Evolutionary conservation across 1,140 invertebrate species (phyloP), one percentile per base, ranked within the genome.

Genomic region (Himalopsyche phryganea): DNA sequence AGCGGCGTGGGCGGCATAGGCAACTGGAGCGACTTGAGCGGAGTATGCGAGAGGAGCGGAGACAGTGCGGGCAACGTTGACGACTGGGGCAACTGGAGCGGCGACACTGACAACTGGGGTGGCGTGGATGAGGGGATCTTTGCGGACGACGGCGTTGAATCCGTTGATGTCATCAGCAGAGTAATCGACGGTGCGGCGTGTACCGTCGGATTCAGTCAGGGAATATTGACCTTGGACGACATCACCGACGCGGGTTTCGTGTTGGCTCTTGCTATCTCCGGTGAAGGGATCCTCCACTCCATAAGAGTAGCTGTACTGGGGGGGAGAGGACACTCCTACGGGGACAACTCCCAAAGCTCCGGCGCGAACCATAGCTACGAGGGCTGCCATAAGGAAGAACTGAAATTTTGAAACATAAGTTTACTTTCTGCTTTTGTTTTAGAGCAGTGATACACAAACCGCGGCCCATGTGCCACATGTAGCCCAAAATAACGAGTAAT

Each of bases 221-320:
- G 80, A 81, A 65, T 83, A 84, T 46, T 75, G 75, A 18, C 83
- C 83, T 60, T 79, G 78, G n/a, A 84, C 82, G 5, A 81, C 65
- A 61, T 84, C 82, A 11, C 83, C 82, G 58, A 81, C 74, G 17
- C 83, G 77, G 61, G 80, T 78, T 67, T 84, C 82, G 54, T 76
- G 72, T 66, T 83, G 81, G 60, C 75, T 81, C 71, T 85, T 84
- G 73, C 75, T 81, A 64, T 84, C 82, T 5, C 84, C 81, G 61
- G 79, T 85, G 55, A 80, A 69, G 15, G 78, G 75, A 67, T 84
- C 83, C 35, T 81, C 76, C 1, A 85, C 81, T 53, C 78, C 79
- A 60, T 85, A 84, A 49, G 80, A 77, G 48, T 81, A 84, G 60
- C 77, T 74, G 66, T 84, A 85, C 59, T 83, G 80, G 1, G 82